Evolutionary conservation across 2,888 invertebrate species (phyloP), one percentile per base, ranked within the genome.

Genomic region (Agrenia bidenticulata): DNA sequence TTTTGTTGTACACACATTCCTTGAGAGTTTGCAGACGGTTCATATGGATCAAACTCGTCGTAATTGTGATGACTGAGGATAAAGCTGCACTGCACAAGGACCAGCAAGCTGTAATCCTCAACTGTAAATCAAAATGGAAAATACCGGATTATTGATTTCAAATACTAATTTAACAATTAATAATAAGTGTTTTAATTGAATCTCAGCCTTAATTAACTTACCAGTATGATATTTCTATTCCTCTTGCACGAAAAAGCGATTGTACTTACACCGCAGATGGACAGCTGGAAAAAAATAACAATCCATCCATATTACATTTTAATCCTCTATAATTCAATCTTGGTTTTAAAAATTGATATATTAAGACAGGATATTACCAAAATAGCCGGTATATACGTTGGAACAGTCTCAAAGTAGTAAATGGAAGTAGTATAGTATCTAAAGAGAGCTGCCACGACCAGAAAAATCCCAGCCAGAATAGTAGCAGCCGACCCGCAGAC

Each of bases 41-140:
- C 93, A 94, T 93, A 80, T 94, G 94, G 76, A 93, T 88, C 39
- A 94, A 92, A 0, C 92, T 93, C 0, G 93, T 94, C 1, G 93
- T 93, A 56, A 94, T 91, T 21, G 90, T 90, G 61, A 94, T 92
- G 59, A 93, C 83, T 26, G 93, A 91, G 78, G 93, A 93, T 0
- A 92, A 89, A 65, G 93, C 82, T 5, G 93, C 92, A 77, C 91
- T 92, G 56, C 91, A 88, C 66, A 94, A 82, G 73, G 92, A 92
- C 79, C 92, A 92, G 2, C 89, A 88, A 1, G 93, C 93, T 32
- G 92, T 91, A 72, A 93, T 86, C 82, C 93, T 92, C 78, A 94
- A 90, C 93, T 93, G 82, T 21, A 81, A 81, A 74, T 64, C 73
- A 59, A 63, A 39, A 21, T 32, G 15, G 50, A 45, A 51, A 41